Evolutionary conservation across 2,888 invertebrate genomes (phyloP).

Genomic region (Chrysotoxum bicinctum): DNA sequence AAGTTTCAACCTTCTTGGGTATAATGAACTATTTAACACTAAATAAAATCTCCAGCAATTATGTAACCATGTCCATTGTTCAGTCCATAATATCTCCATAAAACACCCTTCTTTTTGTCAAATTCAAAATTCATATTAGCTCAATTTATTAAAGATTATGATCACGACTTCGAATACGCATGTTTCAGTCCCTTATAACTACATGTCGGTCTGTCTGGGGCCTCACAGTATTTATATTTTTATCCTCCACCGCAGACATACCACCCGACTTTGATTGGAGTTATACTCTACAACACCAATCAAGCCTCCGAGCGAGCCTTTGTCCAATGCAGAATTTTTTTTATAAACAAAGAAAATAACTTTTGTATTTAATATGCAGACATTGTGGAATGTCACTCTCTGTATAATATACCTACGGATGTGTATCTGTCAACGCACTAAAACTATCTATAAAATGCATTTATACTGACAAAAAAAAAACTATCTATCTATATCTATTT

Average conservation of each 20-base stretch:
- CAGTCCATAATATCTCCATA: background rate
- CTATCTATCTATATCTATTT: conserved; percentile 18
- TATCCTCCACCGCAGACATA: conserved; percentile 47
- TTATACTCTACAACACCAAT: conserved; percentile 55
- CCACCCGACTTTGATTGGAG: conserved; percentile 45
- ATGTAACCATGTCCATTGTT: background rate
- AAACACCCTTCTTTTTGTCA: background rate
- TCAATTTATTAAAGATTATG: conserved; percentile 56
- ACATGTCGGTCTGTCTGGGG: conserved; percentile 53
- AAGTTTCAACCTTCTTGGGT: background rate
- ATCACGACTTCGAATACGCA: conserved; percentile 61
- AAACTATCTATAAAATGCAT: conserved; percentile 45
- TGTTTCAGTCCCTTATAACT: conserved; percentile 41
- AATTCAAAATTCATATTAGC: conserved; percentile 1
- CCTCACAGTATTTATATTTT: conserved; percentile 14
- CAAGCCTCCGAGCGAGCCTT: conserved; percentile 42
- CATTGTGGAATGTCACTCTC: conserved; percentile 55
- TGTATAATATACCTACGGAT: conserved; percentile 50
- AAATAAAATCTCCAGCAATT: background rate
- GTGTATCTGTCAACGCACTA: conserved; percentile 58
- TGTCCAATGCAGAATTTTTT: conserved; percentile 56
- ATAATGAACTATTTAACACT: background rate
- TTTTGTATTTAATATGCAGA: conserved; percentile 72
- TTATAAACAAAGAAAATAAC: conserved; percentile 27
- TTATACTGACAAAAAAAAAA: conserved; percentile 12